These are phyloP conservation scores for Ramazzottius varieornatus DNA, from an alignment of 2,888 invertebrate species.

Conservation along the genomic window DNA sequence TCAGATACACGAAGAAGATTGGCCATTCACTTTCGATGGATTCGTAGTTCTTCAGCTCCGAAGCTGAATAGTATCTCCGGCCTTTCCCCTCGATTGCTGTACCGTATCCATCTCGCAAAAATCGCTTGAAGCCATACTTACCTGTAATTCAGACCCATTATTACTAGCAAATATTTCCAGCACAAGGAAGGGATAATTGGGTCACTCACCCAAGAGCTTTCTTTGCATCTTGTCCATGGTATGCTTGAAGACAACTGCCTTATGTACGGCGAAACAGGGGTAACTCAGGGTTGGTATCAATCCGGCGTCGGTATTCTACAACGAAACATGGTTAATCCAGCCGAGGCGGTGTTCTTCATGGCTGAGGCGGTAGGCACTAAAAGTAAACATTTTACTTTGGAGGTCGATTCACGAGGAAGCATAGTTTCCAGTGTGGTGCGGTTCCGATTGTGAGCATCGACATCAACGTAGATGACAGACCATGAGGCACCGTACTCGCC, in stretches of 20 bases:
- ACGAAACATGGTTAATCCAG: too few relatives aligned
- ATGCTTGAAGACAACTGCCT: conserved; percentile 54
- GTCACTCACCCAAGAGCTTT: conserved; percentile 6
- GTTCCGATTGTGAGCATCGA: conserved; percentile 95
- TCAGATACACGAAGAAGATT: conserved; percentile 73
- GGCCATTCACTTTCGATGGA: conserved; percentile 95
- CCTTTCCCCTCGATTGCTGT: conserved; percentile 56
- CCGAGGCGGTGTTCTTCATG: neutral
- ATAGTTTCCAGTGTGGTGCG: conserved; percentile 94
- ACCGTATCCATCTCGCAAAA: conserved; percentile 74
- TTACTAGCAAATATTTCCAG: conserved; percentile 27
- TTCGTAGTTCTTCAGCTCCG: conserved; percentile 80
- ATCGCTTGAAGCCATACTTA: conserved; percentile 71
- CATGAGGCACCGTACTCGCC: conserved; percentile 89
- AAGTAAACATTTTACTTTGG: conserved; percentile 40
- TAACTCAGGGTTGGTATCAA: conserved; percentile 76
- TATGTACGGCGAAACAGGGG: conserved; percentile 93
- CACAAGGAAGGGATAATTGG: too few relatives aligned
- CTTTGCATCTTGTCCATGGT: conserved; percentile 44
- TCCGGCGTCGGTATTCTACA: conserved; percentile 68
- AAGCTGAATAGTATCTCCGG: conserved; percentile 53
- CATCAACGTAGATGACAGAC: conserved; percentile 95
- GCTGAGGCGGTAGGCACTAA: neutral
- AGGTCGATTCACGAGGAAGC: conserved; percentile 84
- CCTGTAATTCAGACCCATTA: conserved; percentile 43